Conservation (phyloP, 2,113 vertebrate species). For the Cochlearius cochlearius region DNA sequence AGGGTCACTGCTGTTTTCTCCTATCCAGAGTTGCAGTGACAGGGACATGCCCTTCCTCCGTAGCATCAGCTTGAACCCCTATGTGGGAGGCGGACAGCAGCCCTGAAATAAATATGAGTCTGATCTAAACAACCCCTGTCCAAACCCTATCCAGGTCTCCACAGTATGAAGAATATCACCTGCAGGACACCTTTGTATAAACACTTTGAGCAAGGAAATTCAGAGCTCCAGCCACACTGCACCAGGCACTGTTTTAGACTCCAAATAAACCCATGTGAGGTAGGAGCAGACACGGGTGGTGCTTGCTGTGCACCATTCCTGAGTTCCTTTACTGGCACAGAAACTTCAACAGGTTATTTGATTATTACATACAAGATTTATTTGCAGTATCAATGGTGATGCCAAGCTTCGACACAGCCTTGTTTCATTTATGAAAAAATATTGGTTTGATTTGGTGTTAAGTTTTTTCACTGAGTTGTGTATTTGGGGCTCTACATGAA, state of each 20-base stretch:
- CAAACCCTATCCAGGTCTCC: neutral
- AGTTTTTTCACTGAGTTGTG: neutral
- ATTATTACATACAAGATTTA: neutral
- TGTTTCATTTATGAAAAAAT: neutral
- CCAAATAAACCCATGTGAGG: neutral
- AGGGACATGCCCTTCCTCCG: neutral
- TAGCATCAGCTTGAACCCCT: neutral
- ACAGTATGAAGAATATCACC: neutral
- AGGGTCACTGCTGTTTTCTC: neutral
- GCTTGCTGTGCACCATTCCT: neutral
- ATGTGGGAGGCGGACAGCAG: neutral
- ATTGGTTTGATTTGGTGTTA: neutral
- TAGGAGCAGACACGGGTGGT: neutral
- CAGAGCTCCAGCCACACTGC: neutral
- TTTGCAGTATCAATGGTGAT: neutral
- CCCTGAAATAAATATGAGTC: neutral
- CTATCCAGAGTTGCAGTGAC: neutral
- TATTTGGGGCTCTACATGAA: neutral
- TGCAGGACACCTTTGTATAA: neutral
- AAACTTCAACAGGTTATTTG: neutral
- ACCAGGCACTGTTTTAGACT: neutral
- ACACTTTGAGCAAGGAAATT: neutral
- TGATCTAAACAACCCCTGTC: neutral
- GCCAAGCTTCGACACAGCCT: neutral
- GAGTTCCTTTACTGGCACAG: neutral